phyloP scores from a whole-genome alignment of 2,113 vertebrate genomes.

The Leucoraja erinaceus region DNA sequence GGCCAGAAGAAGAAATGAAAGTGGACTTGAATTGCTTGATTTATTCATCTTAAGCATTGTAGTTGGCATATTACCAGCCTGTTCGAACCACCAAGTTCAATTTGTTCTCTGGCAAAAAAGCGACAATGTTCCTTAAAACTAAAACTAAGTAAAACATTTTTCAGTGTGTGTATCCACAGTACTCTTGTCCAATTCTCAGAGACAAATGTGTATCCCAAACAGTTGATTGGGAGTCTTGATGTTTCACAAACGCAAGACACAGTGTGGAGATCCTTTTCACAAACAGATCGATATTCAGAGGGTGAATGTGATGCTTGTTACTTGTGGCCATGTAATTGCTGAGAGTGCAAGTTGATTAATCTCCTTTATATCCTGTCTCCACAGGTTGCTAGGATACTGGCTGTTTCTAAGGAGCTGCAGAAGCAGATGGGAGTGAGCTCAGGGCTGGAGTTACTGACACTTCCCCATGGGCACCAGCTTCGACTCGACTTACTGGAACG shows the following conservation, averaged over 20 bases:
- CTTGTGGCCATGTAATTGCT: constrained; percentile 1
- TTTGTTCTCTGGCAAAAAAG: neutral
- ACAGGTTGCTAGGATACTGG: constrained; percentile 92
- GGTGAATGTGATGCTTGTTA: constrained; percentile 9
- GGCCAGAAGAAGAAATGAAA: neutral
- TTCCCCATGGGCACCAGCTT: constrained; percentile 93
- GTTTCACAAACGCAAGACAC: neutral
- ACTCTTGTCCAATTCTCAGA: neutral
- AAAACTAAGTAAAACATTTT: neutral
- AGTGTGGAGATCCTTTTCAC: constrained; percentile 7
- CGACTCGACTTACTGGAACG: constrained; percentile 92
- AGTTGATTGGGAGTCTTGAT: neutral
- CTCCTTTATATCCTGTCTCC: constrained; percentile 43
- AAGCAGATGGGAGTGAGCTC: constrained; percentile 94
- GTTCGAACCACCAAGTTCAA: neutral
- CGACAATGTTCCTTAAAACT: neutral
- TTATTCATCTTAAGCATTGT: neutral
- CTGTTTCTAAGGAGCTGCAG: constrained; percentile 83
- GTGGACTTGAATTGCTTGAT: neutral
- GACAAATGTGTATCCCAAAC: neutral
- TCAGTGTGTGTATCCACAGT: neutral
- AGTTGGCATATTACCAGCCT: neutral
- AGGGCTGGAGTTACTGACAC: constrained; percentile 88
- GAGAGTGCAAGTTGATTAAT: constrained; percentile 30
- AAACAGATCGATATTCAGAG: constrained; percentile 25